Evolutionary conservation across 2,888 invertebrate species (phyloP).

Genomic region (Cheilosia vernalis): DNA sequence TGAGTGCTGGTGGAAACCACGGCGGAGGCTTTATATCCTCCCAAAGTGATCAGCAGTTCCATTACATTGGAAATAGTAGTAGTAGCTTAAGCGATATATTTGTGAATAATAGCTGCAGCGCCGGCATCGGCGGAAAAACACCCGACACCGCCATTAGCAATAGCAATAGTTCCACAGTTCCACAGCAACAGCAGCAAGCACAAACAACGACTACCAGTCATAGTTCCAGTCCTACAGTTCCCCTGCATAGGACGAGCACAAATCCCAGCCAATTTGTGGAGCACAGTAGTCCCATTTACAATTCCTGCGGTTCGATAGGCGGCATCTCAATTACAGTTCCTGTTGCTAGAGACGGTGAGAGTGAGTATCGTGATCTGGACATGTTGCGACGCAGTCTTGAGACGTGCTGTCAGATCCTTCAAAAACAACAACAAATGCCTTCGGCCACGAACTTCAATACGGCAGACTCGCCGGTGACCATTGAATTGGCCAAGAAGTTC

Average conservation of each 20-base stretch:
- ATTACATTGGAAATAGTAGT: conserved; percentile 81
- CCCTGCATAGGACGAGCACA: conserved; percentile 78
- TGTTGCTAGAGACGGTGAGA: conserved; percentile 77
- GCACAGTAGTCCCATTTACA: conserved; percentile 78
- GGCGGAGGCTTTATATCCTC: conserved; percentile 79
- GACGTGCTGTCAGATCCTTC: conserved; percentile 81
- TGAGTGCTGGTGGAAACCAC: conserved; percentile 58
- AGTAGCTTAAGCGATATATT: conserved; percentile 83
- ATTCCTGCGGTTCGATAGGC: conserved; percentile 80
- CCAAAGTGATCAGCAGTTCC: conserved; percentile 83
- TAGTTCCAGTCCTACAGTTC: conserved; percentile 76
- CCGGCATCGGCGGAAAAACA: conserved; percentile 75
- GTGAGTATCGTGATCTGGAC: conserved; percentile 79
- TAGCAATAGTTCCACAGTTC: conserved; percentile 56
- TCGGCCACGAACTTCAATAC: conserved; percentile 76
- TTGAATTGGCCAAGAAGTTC: conserved; percentile 78
- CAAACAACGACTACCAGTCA: conserved; percentile 77
- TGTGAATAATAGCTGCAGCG: conserved; percentile 81
- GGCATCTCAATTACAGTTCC: conserved; percentile 80
- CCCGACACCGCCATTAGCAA: conserved; percentile 48
- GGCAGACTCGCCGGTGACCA: conserved; percentile 77
- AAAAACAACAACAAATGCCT: conserved; percentile 78
- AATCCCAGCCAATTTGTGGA: conserved; percentile 77
- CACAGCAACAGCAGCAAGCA: conserved; percentile 68
- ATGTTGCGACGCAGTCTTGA: conserved; percentile 80